These are phyloP conservation scores for Tachina fera DNA, from an alignment of 2,888 invertebrate species.

Conservation along the genomic window DNA sequence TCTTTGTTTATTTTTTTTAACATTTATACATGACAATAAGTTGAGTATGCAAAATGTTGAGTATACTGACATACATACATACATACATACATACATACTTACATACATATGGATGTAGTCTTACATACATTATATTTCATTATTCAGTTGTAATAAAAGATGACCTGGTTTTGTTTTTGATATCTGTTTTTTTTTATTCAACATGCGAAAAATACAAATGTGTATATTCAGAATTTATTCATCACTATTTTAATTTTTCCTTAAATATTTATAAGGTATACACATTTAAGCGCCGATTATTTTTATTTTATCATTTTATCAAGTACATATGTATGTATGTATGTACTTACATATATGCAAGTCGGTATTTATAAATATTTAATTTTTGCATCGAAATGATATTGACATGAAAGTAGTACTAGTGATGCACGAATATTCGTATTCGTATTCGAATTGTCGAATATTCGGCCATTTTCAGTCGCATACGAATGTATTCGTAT, in stretches of 20 bases:
- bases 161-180: conserved; percentile 65
- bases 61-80: neutral
- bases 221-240: conserved; percentile 6
- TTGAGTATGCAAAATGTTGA: conserved; percentile 38
- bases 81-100: neutral
- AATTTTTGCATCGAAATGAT: conserved; percentile 5
- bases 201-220: conserved; percentile 8
- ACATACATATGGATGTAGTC: neutral
- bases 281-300: conserved; percentile 4
- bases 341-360: neutral
- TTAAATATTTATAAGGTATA: no score
- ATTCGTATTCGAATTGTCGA: no score
- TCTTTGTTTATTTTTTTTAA: conserved; percentile 46
- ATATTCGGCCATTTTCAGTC: no score
- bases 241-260: neutral
- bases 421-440: no score
- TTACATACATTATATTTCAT: conserved; percentile 16
- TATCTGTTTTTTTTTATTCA: conserved; percentile 18
- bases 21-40: conserved; percentile 59
- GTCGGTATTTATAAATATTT: neutral
- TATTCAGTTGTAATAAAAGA: conserved; percentile 61
- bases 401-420: conserved; percentile 5
- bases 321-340: conserved; percentile 45
- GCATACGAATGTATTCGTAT: no score
- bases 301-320: conserved; percentile 15